phyloP scores from a whole-genome alignment of 2,797 vertebrate species.

The Spinibarbus caldwelli region DNA sequence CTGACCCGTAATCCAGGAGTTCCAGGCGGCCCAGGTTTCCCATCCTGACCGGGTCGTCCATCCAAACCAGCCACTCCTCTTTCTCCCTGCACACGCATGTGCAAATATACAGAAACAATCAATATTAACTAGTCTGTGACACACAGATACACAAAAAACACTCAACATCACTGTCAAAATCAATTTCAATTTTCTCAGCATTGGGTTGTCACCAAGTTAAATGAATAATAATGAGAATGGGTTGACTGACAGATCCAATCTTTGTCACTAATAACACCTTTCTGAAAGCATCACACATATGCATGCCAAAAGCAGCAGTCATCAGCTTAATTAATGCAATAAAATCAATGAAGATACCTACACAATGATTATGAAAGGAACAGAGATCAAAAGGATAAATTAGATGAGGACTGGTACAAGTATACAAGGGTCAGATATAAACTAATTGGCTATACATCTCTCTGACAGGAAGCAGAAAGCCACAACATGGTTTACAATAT shows the following conservation, averaged over 20 bases:
- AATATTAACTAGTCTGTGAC: slow-evolving; percentile 7
- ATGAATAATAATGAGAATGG: slow-evolving; percentile 23
- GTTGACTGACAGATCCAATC: slow-evolving; percentile 17
- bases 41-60: slow-evolving; percentile 89
- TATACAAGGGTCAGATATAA: background rate
- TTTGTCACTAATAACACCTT: slow-evolving; percentile 2
- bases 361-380: background rate
- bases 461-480: slow-evolving; percentile 12
- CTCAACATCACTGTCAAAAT: slow-evolving; percentile 8
- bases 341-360: slow-evolving; percentile 4
- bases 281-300: background rate
- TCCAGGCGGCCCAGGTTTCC: slow-evolving; percentile 86
- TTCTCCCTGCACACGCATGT: slow-evolving; percentile 82
- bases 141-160: background rate
- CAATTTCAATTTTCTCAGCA: background rate
- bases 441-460: background rate
- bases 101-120: slow-evolving; percentile 23
- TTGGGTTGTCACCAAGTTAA: background rate
- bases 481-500: background rate
- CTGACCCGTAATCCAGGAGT: slow-evolving; percentile 86
- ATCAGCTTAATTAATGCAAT: slow-evolving; percentile 19
- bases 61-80: slow-evolving; percentile 88
- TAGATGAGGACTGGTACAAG: background rate
- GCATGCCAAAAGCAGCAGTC: background rate
- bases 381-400: slow-evolving; percentile 2